Evolutionary conservation across 92 coral and sea anemone genomes (phyloP).

Genomic region (Nematostella vectensis): DNA sequence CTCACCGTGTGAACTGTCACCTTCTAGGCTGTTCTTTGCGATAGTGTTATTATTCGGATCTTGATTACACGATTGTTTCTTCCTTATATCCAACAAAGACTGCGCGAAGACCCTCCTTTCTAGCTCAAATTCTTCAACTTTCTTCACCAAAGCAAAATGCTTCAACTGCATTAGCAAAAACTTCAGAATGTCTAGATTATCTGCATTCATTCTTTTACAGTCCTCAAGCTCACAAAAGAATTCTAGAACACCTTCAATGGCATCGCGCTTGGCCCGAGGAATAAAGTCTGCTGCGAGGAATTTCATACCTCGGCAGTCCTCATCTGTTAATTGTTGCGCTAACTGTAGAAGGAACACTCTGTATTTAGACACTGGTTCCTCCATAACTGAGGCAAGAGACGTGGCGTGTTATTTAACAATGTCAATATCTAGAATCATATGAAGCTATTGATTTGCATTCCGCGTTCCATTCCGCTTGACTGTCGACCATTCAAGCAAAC

Average conservation of each 20-base stretch:
- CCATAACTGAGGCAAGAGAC: too few species aligned
- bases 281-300: constrained; percentile 27
- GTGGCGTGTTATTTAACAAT: too few species aligned
- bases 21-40: too few species aligned
- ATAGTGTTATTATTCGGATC: too few species aligned
- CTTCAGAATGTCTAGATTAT: constrained; percentile 14
- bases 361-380: constrained; percentile 2
- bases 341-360: constrained; percentile 20
- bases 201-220: constrained; percentile 10
- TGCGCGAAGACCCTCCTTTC: constrained; percentile 1
- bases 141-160: constrained; percentile 7
- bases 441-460: too few species aligned
- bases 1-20: too few species aligned
- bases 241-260: constrained; percentile 1
- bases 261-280: constrained; percentile 19
- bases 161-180: constrained; percentile 11
- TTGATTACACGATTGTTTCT: too few species aligned
- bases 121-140: constrained; percentile 18
- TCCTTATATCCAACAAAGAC: too few species aligned
- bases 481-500: too few species aligned
- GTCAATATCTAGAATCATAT: too few species aligned
- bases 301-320: constrained; percentile 17
- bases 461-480: too few species aligned
- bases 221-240: constrained; percentile 35
- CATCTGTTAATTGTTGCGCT: constrained; percentile 12